Evolutionary conservation across 2,888 invertebrate genomes (phyloP).

Genomic region (Boloria selene): DNA sequence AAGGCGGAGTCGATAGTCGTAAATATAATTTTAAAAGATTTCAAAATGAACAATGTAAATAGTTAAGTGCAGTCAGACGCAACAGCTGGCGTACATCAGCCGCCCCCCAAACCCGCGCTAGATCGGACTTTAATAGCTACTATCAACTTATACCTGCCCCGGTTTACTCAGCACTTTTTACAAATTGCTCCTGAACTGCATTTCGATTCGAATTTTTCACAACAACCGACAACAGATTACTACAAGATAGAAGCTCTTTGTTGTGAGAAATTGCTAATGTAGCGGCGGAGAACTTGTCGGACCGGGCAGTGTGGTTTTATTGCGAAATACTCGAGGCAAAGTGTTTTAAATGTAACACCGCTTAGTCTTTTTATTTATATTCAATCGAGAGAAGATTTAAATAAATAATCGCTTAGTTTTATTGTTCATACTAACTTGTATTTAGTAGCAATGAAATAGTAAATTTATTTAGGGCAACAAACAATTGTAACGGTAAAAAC

Average conservation of each 20-base stretch:
- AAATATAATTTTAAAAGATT: too few relatives aligned
- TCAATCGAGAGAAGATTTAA: constrained; percentile 1
- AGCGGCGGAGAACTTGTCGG: background rate
- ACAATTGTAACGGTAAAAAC: too few relatives aligned
- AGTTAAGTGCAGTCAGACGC: background rate
- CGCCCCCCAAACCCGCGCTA: constrained; percentile 40
- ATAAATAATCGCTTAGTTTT: too few relatives aligned
- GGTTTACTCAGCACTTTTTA: constrained; percentile 30
- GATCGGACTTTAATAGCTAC: constrained; percentile 48
- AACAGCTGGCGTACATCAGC: constrained; percentile 17
- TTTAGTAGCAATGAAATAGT: too few relatives aligned
- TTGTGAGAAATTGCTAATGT: constrained; percentile 25
- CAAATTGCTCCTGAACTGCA: constrained; percentile 31
- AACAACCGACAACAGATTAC: constrained; percentile 29
- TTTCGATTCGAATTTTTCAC: constrained; percentile 31
- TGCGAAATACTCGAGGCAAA: constrained; percentile 15
- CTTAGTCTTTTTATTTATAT: constrained; percentile 9
- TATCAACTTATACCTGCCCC: constrained; percentile 29
- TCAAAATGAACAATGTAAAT: too few relatives aligned
- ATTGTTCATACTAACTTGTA: too few relatives aligned
- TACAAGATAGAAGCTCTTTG: constrained; percentile 25
- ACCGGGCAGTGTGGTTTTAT: constrained; percentile 17
- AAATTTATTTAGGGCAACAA: too few relatives aligned
- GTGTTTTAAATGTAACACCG: constrained; percentile 17
- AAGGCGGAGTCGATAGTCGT: too few relatives aligned